phyloP scores from a whole-genome alignment of 2,797 vertebrate genomes.

The Masticophis lateralis region DNA sequence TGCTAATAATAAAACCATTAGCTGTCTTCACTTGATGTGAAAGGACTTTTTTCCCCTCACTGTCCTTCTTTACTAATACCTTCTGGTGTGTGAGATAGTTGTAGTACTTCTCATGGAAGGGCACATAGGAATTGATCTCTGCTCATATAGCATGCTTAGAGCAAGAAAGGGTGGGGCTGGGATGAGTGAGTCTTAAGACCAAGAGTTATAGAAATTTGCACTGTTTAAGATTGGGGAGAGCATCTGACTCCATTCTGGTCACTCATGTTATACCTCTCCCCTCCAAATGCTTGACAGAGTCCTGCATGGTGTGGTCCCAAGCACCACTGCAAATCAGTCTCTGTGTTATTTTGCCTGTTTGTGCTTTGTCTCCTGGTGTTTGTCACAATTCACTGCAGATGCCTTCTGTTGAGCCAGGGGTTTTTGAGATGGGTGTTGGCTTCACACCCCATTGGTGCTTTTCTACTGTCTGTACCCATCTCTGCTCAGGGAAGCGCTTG shows the following conservation, averaged over 20 bases:
- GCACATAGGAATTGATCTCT: constrained; percentile 1
- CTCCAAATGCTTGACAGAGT: constrained; percentile 32
- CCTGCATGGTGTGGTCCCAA: constrained; percentile 65
- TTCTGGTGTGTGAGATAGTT: constrained; percentile 11
- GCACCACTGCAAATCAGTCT: constrained; percentile 62
- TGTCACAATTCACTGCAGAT: constrained; percentile 30
- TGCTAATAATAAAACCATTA: constrained; percentile 1
- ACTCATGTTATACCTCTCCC: constrained; percentile 29
- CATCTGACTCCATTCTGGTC: constrained; percentile 21
- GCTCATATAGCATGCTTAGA: constrained; percentile 10
- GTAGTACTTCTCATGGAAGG: constrained; percentile 8
- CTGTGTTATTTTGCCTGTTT: constrained; percentile 63
- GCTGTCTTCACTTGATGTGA: neutral
- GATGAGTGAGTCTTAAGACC: neutral
- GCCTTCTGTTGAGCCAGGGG: constrained; percentile 20
- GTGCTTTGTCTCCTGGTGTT: constrained; percentile 61
- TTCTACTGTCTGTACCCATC: constrained; percentile 47
- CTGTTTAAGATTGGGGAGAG: neutral
- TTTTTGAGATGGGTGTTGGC: constrained; percentile 34
- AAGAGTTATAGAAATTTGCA: constrained; percentile 4
- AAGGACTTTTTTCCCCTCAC: neutral
- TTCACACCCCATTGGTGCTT: constrained; percentile 15
- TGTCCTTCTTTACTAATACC: neutral
- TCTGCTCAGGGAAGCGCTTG: constrained; percentile 35
- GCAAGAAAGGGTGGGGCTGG: neutral